Conservation (phyloP, 2,888 invertebrate genomes). For the Andricus quercusramuli region DNA sequence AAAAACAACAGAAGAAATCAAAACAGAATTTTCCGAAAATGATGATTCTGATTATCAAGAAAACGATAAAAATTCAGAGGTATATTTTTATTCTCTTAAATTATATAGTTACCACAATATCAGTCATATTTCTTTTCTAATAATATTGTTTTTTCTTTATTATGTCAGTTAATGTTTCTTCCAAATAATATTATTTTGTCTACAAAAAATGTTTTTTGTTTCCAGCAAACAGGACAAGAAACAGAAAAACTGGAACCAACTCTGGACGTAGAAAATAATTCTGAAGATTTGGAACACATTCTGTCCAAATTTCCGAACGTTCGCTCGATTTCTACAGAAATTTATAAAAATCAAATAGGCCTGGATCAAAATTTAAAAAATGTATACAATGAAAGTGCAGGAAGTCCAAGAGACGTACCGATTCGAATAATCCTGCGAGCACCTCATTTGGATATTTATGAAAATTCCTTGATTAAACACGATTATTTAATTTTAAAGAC, state of each 20-base stretch:
- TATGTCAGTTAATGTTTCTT: too few species aligned
- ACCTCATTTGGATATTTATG: slow-evolving; percentile 68
- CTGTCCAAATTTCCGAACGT: slow-evolving; percentile 1
- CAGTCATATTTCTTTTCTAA: neutral
- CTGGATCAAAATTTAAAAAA: neutral
- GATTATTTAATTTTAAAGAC: slow-evolving; percentile 68
- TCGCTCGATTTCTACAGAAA: slow-evolving; percentile 13
- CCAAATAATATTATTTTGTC: neutral
- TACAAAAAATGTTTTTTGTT: neutral
- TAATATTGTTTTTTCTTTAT: neutral
- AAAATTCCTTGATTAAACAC: slow-evolving; percentile 59
- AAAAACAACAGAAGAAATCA: neutral
- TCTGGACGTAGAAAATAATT: neutral
- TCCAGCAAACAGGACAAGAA: neutral
- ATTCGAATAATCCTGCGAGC: slow-evolving; percentile 72
- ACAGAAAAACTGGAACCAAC: neutral
- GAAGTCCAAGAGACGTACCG: slow-evolving; percentile 52
- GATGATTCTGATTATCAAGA: neutral
- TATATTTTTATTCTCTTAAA: neutral
- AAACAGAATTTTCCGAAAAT: neutral
- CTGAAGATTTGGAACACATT: neutral
- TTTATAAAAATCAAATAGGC: neutral
- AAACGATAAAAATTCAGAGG: neutral
- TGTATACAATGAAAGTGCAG: neutral
- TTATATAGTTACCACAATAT: too few species aligned